Base-by-base conservation (phyloP, 1,140 invertebrate species). In the Caenorhabditis tropicalis region DNA sequence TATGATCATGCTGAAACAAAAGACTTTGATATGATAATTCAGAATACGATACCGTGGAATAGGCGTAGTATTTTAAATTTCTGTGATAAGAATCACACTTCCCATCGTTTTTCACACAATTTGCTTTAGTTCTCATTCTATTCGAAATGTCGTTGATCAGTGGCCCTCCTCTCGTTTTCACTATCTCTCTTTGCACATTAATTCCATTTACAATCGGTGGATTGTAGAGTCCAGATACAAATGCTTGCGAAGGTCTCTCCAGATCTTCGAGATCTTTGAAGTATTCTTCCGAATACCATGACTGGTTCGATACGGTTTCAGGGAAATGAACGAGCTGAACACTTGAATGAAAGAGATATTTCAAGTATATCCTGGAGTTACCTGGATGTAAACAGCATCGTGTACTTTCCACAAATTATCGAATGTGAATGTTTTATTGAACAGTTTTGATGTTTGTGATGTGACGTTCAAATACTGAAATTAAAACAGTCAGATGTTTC, bases 141-240 rank as follows among this genome's bases (percentile, higher is more conserved):
- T 7, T 29, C 1, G 65, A 74, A 9, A 74, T 74, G 12, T 74
- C 65, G n/a, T 74, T 74, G 4, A 74, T 74, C 1, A 74, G 21
- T 24, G 65, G n/a, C 9, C 65, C 65, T 36, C 65, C 65, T 1
- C 65, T 19, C 43, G 65, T 74, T 43, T 74, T 74, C 36, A 74
- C 10, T 19, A 74, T 74, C n/a, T 43, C 65, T 74, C 36, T 43
- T 74, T n/a, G n/a, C 12, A 74, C 65, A 74, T 74, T 74, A n/a
- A 74, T 74, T 7, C 65, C 65, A 21, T 74, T 21, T 9, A 74
- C 65, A 12, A 74, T 74, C 27, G 65, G 65, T 6, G 65, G 65
- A 74, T 74, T 36, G n/a, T 46, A 74, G n/a, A 74, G 65, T n/a
- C 65, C 65, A 21, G 65, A 21, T 10, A 74, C 65, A 10, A 74